These are phyloP conservation scores for Cyprinodon brontotheroides DNA, from an alignment of 2,113 vertebrate genomes.

Conservation along the genomic window DNA sequence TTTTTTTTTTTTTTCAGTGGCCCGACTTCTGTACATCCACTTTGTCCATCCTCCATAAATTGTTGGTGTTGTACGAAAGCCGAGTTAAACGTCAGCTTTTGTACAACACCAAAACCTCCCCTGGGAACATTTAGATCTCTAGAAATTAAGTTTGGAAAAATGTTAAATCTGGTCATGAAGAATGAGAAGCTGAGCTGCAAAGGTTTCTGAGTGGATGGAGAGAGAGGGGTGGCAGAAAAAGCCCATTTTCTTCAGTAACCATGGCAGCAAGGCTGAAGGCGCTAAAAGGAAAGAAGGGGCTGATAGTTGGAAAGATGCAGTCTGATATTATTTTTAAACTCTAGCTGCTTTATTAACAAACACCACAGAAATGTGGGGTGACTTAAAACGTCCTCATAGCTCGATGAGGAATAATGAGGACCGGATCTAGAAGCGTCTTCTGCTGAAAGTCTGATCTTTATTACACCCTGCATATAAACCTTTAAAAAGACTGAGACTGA, in stretches of 20 bases:
- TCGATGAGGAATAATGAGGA: neutral
- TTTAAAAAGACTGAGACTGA: neutral
- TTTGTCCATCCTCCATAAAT: no score
- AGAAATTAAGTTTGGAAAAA: neutral
- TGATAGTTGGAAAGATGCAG: neutral
- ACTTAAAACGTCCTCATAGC: neutral
- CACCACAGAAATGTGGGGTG: neutral
- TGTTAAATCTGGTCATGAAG: neutral
- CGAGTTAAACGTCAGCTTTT: no score
- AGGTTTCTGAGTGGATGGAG: neutral
- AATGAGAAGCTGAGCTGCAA: neutral
- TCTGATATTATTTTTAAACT: neutral
- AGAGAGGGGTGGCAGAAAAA: neutral
- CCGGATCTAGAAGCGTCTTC: neutral
- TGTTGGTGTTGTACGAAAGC: no score
- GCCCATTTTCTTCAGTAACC: constrained; percentile 21
- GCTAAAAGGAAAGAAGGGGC: neutral
- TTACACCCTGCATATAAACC: neutral
- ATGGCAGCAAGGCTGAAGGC: constrained; percentile 41
- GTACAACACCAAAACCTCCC: no score
- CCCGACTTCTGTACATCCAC: no score
- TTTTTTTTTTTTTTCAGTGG: no score
- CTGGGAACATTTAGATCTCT: neutral
- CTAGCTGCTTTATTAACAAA: neutral
- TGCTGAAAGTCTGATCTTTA: neutral